Evolutionary conservation across 2,888 invertebrate genomes (phyloP).

Genomic region (Bellardia pandia): DNA sequence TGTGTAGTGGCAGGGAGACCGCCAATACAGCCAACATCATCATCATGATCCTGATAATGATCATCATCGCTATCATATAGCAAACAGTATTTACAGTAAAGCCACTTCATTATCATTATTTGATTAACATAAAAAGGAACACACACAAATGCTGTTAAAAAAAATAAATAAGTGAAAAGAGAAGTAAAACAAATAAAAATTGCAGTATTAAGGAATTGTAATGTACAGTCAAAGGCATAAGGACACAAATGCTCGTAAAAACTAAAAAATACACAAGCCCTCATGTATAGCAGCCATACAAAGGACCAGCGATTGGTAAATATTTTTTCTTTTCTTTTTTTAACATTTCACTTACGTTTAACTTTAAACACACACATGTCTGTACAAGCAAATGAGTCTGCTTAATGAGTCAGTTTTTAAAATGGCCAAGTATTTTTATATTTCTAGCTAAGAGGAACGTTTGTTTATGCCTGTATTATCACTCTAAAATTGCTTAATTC

Average conservation of each 20-base stretch:
- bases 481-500: too few species aligned
- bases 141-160: constrained; percentile 14
- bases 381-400: not conserved
- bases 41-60: not conserved
- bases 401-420: constrained; percentile 33
- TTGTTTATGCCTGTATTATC: too few species aligned
- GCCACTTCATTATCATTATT: constrained; percentile 70
- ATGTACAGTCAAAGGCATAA: constrained; percentile 26
- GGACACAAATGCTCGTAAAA: not conserved
- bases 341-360: constrained; percentile 28
- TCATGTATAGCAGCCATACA: not conserved
- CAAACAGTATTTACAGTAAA: constrained; percentile 56
- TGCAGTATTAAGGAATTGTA: constrained; percentile 41
- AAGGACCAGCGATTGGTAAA: constrained; percentile 33
- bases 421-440: not conserved
- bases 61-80: constrained; percentile 18
- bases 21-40: not conserved
- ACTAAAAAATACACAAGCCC: not conserved
- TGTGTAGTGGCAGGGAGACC: not conserved
- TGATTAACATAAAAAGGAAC: constrained; percentile 67
- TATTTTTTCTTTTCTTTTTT: constrained; percentile 3
- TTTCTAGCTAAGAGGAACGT: too few species aligned
- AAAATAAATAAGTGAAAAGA: constrained; percentile 7
- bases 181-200: constrained; percentile 15
- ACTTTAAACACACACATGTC: not conserved